These are phyloP conservation scores for Dicaeum eximium DNA, from an alignment of 2,113 vertebrate genomes.

Conservation along the genomic window DNA sequence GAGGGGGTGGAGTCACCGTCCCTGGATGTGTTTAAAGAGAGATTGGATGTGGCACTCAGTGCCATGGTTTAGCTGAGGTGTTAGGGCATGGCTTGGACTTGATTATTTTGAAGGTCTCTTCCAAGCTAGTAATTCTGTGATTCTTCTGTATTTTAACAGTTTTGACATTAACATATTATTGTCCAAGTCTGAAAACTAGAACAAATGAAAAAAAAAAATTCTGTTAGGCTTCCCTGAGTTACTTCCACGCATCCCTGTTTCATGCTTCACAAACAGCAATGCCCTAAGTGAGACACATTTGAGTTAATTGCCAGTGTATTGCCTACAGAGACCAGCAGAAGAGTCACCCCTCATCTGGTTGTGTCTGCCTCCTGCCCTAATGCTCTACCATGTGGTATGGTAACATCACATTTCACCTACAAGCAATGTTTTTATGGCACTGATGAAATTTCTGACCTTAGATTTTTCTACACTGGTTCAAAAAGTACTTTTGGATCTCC, in stretches of 20 bases:
- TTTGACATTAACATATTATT: not conserved
- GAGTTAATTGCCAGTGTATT: not conserved
- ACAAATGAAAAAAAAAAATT: fast-evolving
- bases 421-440: not conserved
- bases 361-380: not conserved
- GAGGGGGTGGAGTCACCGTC: not conserved
- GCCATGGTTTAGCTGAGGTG: not conserved
- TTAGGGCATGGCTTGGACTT: not conserved
- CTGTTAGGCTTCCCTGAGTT: not conserved
- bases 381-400: not conserved
- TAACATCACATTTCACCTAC: not conserved
- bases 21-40: not conserved
- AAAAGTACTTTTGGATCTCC: not conserved
- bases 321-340: not conserved
- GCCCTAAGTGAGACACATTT: not conserved
- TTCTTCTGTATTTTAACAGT: not conserved
- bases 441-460: not conserved
- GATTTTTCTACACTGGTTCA: not conserved
- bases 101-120: not conserved
- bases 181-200: not conserved
- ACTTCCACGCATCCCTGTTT: not conserved
- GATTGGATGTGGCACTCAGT: not conserved
- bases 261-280: not conserved
- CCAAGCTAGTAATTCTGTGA: not conserved
- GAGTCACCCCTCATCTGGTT: not conserved